phyloP scores from a whole-genome alignment of 1,140 invertebrate genomes.

The Adoxophyes honmai region DNA sequence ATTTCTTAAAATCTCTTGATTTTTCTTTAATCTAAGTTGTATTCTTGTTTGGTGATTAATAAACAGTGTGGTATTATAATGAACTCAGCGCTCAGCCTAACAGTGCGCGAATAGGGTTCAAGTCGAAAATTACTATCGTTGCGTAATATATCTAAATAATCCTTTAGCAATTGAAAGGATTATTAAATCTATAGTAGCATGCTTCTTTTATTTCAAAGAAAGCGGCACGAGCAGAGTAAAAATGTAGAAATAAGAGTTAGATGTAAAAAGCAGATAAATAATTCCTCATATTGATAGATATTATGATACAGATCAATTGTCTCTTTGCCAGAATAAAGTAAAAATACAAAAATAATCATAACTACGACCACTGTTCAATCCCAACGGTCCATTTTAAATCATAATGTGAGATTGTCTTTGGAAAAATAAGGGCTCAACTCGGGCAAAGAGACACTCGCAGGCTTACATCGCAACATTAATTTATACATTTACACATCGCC shows the following conservation, averaged over 20 bases:
- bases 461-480: conserved; percentile 54
- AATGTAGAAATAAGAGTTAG: conserved; percentile 51
- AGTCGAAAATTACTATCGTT: too few species aligned
- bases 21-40: too few species aligned
- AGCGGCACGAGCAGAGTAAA: conserved; percentile 47
- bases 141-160: too few species aligned
- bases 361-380: conserved; percentile 2
- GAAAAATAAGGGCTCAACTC: conserved; percentile 15
- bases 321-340: conserved; percentile 42
- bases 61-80: too few species aligned
- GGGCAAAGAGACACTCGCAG: conserved; percentile 47
- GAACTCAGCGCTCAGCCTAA: too few species aligned
- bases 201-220: neutral
- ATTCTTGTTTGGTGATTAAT: too few species aligned
- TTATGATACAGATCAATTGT: conserved; percentile 51
- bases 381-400: conserved; percentile 1
- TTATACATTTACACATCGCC: conserved; percentile 68
- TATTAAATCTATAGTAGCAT: too few species aligned
- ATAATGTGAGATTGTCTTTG: conserved; percentile 6
- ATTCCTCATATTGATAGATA: conserved; percentile 54
- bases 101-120: too few species aligned
- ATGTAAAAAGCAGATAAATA: conserved; percentile 69
- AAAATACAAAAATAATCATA: conserved; percentile 16
- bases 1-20: too few species aligned
- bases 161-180: too few species aligned